These are phyloP conservation scores for Amphiduros pacificus DNA, from an alignment of 2,888 invertebrate genomes.

Conservation along the genomic window DNA sequence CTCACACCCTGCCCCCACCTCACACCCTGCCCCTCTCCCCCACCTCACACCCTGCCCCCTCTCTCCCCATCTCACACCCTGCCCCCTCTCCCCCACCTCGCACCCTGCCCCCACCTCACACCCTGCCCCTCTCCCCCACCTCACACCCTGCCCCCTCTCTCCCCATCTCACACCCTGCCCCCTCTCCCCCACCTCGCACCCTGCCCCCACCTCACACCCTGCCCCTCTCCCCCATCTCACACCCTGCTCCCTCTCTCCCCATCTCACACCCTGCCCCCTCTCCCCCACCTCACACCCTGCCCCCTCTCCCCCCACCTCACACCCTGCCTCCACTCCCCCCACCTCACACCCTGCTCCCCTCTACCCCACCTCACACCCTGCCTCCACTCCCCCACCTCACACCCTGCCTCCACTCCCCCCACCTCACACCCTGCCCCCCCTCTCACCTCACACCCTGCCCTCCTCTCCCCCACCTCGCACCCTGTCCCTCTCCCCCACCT, in stretches of 20 bases:
- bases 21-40: background rate
- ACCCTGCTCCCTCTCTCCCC: background rate
- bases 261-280: background rate
- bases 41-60: background rate
- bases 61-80: background rate
- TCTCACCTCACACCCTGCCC: no score
- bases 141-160: background rate
- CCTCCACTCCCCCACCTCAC: background rate
- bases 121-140: background rate
- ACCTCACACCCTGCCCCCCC: no score
- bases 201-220: slow-evolving; percentile 2
- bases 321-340: background rate
- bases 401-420: background rate
- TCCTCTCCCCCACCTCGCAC: no score
- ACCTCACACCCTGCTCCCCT: background rate
- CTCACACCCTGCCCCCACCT: background rate
- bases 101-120: background rate
- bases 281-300: background rate
- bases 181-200: background rate
- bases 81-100: background rate
- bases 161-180: background rate
- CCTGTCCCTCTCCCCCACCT: no score
- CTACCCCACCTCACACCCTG: background rate
- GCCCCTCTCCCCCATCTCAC: background rate
- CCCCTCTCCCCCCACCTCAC: background rate